Conservation (phyloP, 2,888 invertebrate species). For the Andrena praecox region DNA sequence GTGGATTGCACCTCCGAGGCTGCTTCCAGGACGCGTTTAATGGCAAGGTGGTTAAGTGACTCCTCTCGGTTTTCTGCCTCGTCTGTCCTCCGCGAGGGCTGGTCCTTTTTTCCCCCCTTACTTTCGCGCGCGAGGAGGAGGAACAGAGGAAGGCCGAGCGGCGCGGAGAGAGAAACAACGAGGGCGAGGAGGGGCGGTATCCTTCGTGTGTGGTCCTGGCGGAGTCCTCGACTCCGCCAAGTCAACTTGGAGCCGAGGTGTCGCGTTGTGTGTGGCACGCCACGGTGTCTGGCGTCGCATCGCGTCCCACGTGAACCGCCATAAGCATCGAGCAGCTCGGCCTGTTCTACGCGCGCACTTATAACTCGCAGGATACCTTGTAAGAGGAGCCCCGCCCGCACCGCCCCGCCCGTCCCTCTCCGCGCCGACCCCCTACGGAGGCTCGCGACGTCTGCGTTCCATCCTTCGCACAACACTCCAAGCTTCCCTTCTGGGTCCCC, state of each 20-base stretch:
- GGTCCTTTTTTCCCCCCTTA: conserved; percentile 28
- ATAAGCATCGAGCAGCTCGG: conserved; percentile 49
- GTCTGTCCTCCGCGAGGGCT: conserved; percentile 47
- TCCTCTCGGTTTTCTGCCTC: conserved; percentile 49
- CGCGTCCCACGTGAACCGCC: conserved; percentile 70
- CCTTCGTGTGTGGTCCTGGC: conserved; percentile 84
- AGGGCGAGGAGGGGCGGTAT: conserved; percentile 62
- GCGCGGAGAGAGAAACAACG: conserved; percentile 52
- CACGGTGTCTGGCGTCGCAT: conserved; percentile 79
- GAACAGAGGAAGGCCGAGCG: conserved; percentile 47
- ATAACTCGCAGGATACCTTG: conserved; percentile 24
- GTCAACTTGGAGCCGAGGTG: conserved; percentile 81
- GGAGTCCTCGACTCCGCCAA: conserved; percentile 63
- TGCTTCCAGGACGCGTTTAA: conserved; percentile 62
- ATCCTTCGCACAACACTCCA: neutral
- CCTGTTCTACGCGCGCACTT: conserved; percentile 24
- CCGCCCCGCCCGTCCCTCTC: neutral
- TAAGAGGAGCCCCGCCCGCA: conserved; percentile 13
- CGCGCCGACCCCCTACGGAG: conserved; percentile 49
- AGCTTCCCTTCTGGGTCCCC: neutral
- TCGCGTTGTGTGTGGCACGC: conserved; percentile 84
- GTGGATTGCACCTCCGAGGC: conserved; percentile 35
- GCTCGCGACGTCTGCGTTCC: neutral
- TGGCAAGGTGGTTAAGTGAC: conserved; percentile 65
- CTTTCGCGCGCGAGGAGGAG: conserved; percentile 65